Conservation (phyloP, 1,140 invertebrate genomes). For the Anastatus disparis region DNA sequence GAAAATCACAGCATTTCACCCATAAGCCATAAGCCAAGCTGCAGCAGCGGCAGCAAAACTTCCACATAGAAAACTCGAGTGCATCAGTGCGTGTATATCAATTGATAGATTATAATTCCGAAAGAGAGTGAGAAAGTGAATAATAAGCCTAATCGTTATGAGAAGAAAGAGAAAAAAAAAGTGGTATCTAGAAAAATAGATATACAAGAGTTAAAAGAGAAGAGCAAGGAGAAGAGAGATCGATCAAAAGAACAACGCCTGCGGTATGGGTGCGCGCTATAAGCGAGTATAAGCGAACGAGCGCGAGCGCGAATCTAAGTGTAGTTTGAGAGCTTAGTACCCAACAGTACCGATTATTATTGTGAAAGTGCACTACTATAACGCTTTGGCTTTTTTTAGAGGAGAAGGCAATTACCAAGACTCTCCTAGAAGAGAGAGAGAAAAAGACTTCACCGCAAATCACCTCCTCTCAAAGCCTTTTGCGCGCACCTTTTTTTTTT, state of each 20-base stretch:
- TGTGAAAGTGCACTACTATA: conserved; percentile 37
- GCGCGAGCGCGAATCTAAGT: too few species aligned
- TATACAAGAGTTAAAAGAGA: too few species aligned
- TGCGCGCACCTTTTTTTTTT: not conserved
- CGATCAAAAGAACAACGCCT: conserved; percentile 29
- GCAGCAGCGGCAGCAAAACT: too few species aligned
- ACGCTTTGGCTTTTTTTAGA: too few species aligned
- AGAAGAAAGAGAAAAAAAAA: not conserved
- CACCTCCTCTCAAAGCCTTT: conserved; percentile 10
- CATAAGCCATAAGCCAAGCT: too few species aligned
- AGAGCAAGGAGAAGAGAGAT: not conserved
- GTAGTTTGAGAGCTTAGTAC: too few species aligned
- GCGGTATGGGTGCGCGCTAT: conserved; percentile 17
- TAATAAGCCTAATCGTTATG: not conserved
- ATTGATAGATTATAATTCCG: conserved; percentile 8
- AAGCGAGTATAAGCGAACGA: too few species aligned
- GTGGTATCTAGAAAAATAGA: too few species aligned
- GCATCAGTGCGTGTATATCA: conserved; percentile 10
- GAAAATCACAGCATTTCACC: conserved; percentile 12
- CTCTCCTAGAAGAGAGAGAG: too few species aligned
- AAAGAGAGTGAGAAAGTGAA: not conserved
- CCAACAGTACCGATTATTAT: too few species aligned
- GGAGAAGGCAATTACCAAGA: conserved; percentile 22
- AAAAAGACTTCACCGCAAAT: conserved; percentile 34
- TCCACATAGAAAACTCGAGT: not conserved